Evolutionary conservation across 1,140 invertebrate genomes (phyloP), one percentile per base, ranked within the genome.

Genomic region (Glomeris maerens): DNA sequence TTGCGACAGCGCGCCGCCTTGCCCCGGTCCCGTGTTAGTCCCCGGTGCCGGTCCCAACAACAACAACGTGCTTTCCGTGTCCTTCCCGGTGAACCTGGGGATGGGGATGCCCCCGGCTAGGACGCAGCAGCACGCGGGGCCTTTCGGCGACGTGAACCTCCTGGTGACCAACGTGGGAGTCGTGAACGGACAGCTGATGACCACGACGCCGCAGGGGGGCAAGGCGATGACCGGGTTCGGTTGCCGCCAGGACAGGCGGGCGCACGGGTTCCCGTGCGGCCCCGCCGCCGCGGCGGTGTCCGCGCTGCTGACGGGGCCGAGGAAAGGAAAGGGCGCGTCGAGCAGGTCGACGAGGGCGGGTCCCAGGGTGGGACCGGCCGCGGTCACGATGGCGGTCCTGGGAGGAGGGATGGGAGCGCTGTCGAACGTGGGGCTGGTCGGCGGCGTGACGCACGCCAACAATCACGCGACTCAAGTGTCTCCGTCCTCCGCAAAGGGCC

Each of bases 131-230:
- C 20, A 21, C 25, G 40, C 25, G 17, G 4, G 5, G 25, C 4
- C 49, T 20, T 45, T 47, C 21, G 21, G 25, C 21, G 49, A 50
- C 36, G 3, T 50, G 17, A 50, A 50, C 38, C 3, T 50, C 25
- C 27, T 50, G 4, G 49, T 50, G 23, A 45, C 49, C 5, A 45
- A 28, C 45, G 46, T 50, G 14, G 49, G 45, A 3, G 40, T 50
- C 14, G 26, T 25, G 2, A 50, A 50, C 27, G 49, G 49, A n/a
- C 49, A 50, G 21, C 22, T 50, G 23, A 10, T 21, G 3, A 13
- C 49, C 23, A 44, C 27, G 5, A 5, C 49, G 3, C n/a, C n/a
- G n/a, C n/a, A n/a, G 4, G 40, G 4, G 25, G 25, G 5, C 25
- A 5, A 21, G 5, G 5, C 40, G 4, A 42, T 17, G 17, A 5